Conservation (phyloP, 2,113 vertebrate species). For the Pollimyrus isidori region DNA sequence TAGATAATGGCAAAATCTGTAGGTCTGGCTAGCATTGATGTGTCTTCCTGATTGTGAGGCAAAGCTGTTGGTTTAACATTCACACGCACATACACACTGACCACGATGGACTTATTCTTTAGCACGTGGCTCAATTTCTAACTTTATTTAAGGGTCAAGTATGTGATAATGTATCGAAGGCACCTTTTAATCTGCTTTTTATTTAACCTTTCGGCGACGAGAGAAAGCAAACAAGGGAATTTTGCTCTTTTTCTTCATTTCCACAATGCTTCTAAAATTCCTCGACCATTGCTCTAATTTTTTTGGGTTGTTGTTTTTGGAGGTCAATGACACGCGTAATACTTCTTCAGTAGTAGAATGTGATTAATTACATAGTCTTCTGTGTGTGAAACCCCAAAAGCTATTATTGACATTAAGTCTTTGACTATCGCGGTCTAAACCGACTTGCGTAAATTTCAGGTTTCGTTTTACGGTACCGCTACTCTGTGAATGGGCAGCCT, state of each 20-base stretch:
- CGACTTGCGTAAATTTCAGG: background rate
- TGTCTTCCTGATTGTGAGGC: background rate
- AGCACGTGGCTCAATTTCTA: constrained; percentile 1
- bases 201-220: constrained; percentile 3
- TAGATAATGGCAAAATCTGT: background rate
- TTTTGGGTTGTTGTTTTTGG: background rate
- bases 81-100: background rate
- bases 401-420: background rate
- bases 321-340: background rate
- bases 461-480: background rate
- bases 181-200: constrained; percentile 14
- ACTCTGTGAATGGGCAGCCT: background rate
- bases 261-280: background rate
- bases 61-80: background rate
- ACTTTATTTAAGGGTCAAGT: constrained; percentile 14
- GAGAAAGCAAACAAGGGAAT: constrained; percentile 19
- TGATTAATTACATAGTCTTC: background rate
- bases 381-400: background rate
- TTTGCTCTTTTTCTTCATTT: constrained; percentile 9
- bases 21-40: background rate
- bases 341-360: background rate
- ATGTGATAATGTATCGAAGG: constrained; percentile 14
- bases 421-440: background rate
- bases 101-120: background rate
- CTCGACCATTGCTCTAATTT: background rate